Evolutionary conservation across 1,140 invertebrate species (phyloP), one percentile per base, ranked within the genome.

Genomic region (Rhopalosiphum padi): DNA sequence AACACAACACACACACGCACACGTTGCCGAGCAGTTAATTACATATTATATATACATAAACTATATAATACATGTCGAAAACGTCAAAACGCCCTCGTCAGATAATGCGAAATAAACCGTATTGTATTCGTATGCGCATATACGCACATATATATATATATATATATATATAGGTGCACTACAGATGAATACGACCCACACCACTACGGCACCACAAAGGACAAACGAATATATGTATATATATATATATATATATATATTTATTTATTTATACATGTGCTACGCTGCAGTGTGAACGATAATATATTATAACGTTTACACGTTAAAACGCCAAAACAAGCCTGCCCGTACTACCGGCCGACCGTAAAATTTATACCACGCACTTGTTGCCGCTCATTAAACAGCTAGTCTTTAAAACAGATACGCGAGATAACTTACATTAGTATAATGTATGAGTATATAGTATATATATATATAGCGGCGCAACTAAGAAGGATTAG

Each of bases 71-170:
- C 48, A 89, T 37, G 48, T 89, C 87, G 48, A 89, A 89, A 89
- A 89, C 87, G 48, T 53, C 87, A 48, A 51, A 88, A 88, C 46
- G n/a, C 46, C 87, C 48, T 89, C 87, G 23, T 89, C 87, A 23
- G 48, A 53, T 89, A n/a, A 88, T n/a, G 86, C 86, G 48, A 89
- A 89, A 89, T 53, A 46, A 53, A 53, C 87, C 87, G 22, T 89
- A 89, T 53, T 46, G 41, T 46, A 46, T 48, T 46, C 23, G 25
- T 51, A 51, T 21, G 1, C 18, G 48, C 48, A 86, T 46, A 86
- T 15, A 43, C 7, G 30, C 22, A 35, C 35, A 77, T 35, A 18
- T 6, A 11, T 15, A 68, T 77, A 8, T 77, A 68, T 4, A 68
- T 8, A 68, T n/a, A 77, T 35, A 77, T 18, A 77, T 22, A 41